Conservation (phyloP, 2,797 vertebrate species). For the Sebastes hubbsi region DNA sequence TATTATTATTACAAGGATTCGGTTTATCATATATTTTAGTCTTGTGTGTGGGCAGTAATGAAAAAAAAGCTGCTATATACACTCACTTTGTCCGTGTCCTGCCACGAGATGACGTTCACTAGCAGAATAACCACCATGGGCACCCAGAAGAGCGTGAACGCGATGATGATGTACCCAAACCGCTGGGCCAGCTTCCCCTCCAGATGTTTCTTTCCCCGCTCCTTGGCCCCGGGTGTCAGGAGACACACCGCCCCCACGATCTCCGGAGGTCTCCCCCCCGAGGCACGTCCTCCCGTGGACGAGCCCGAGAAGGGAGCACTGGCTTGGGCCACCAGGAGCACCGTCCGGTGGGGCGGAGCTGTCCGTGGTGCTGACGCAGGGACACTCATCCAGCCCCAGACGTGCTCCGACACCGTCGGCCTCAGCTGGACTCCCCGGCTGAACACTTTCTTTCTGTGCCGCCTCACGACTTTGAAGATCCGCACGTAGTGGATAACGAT, state of each 20-base stretch:
- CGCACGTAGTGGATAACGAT: slow-evolving; percentile 72
- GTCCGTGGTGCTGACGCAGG: not conserved
- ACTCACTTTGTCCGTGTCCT: slow-evolving; percentile 62
- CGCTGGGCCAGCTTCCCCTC: slow-evolving; percentile 76
- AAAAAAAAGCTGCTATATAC: not conserved
- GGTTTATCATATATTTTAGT: not conserved
- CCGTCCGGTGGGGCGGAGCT: not conserved
- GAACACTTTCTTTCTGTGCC: slow-evolving; percentile 70
- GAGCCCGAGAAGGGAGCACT: not conserved
- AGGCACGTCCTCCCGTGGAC: not conserved
- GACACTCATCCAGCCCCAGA: slow-evolving; percentile 23
- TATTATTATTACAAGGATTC: slow-evolving; percentile 1
- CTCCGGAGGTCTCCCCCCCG: slow-evolving; percentile 3
- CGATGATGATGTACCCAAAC: slow-evolving; percentile 75
- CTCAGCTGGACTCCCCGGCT: slow-evolving; percentile 57
- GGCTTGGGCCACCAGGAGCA: slow-evolving; percentile 31
- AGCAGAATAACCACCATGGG: slow-evolving; percentile 70
- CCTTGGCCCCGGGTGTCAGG: slow-evolving; percentile 59
- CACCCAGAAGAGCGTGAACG: slow-evolving; percentile 74
- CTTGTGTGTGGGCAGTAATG: not conserved
- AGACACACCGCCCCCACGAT: slow-evolving; percentile 75
- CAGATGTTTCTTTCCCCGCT: slow-evolving; percentile 68
- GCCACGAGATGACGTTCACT: slow-evolving; percentile 42
- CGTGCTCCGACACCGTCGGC: slow-evolving; percentile 37
- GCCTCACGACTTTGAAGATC: slow-evolving; percentile 69